Evolutionary conservation across 2,113 vertebrate species (phyloP), one percentile per base, ranked within the genome.

Genomic region (Zootoca vivipara): DNA sequence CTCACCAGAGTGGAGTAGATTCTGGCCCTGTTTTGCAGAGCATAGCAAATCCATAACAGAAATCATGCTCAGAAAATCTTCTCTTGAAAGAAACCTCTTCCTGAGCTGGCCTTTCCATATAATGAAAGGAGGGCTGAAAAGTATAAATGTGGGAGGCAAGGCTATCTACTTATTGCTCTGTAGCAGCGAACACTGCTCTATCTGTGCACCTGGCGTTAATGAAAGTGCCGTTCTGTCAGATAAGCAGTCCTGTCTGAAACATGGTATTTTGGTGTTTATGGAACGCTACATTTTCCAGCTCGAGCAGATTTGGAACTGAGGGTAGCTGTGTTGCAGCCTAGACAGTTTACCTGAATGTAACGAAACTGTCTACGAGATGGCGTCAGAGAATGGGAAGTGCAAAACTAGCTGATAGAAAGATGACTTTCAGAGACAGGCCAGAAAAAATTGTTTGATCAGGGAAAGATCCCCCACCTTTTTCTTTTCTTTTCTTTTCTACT

Each of bases 161-260:
- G 91, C 92, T 90, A 88, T 90, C 89, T 81, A 81, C 79, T 90
- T 52, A 52, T n/a, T n/a, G 87, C 90, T 93, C 92, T 95, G 92
- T 93, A 82, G 33, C 87, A 93, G 92, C 89, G 92, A 94, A 93
- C 77, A 88, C 89, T 85, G n/a, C 88, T 82, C 38, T 91, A 90
- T 90, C 89, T 89, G 70, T 65, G 91, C 94, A 94, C 91, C 92
- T 92, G 93, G 86, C 92, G 64, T 83, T 87, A 22, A 77, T 95
- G 93, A 93, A 95, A 95, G 90, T 85, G 15, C 90, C 74, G 89
- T 91, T 94, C 89, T 95, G 94, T 96, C 92, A 92, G 95, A 93
- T 95, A 95, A 92, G 94, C 93, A 90, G 94, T 95, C 95, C 95
- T 92, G 86, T 90, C 90, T 93, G 94, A 95, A 95, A 95, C 95